phyloP scores from a whole-genome alignment of 2,888 invertebrate genomes.

The Dinocampus coccinellae region DNA sequence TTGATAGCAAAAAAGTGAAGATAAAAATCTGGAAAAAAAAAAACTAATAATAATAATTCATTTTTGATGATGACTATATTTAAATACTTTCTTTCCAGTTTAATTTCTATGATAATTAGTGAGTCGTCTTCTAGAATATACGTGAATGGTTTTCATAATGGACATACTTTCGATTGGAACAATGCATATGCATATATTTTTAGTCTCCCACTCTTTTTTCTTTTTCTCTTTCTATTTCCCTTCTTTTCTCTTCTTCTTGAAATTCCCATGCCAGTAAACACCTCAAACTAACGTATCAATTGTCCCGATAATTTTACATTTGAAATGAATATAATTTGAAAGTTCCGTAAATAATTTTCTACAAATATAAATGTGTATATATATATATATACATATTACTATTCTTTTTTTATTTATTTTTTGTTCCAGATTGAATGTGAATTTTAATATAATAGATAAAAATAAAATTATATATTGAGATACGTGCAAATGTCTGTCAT shows the following conservation, averaged over 20 bases:
- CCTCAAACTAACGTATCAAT: constrained; percentile 4
- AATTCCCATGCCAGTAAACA: constrained; percentile 13
- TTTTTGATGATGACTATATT: constrained; percentile 3
- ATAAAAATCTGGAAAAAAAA: constrained; percentile 38
- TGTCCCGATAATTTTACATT: constrained; percentile 17
- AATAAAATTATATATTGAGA: not conserved
- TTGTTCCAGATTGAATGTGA: not conserved
- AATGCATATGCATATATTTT: constrained; percentile 29
- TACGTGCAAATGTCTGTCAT: constrained; percentile 18
- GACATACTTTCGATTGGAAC: constrained; percentile 44
- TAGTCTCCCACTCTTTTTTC: not conserved
- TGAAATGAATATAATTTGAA: constrained; percentile 12
- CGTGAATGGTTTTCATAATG: constrained; percentile 40
- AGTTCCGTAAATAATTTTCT: constrained; percentile 24
- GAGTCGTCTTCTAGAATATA: constrained; percentile 23
- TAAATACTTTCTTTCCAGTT: constrained; percentile 20
- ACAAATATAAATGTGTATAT: not conserved
- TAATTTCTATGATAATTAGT: constrained; percentile 38
- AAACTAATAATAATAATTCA: not conserved
- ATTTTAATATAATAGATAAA: not conserved
- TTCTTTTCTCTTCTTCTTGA: not conserved
- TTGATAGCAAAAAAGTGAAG: constrained; percentile 31
- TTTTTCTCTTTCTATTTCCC: not conserved
- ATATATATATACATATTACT: not conserved
- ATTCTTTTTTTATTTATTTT: not conserved